Percentiles rank a stretch among this genome's conserved stretches.
These are phyloP conservation scores for Epirrhoe tristata DNA, from an alignment of 2,888 invertebrate genomes.

Conservation along the genomic window DNA sequence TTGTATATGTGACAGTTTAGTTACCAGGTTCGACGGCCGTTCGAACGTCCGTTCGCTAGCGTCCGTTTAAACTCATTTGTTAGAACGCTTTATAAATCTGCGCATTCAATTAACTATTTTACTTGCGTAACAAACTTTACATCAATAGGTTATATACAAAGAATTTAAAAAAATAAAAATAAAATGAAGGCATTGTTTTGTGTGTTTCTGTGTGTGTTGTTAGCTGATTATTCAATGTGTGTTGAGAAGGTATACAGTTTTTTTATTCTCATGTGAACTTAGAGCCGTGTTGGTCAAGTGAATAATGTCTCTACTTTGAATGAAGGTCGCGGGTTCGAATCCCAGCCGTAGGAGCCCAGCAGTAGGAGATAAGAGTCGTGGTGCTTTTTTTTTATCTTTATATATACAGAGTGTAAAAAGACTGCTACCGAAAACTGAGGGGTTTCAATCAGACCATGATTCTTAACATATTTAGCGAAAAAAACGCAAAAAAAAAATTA, in stretches of 20 bases:
- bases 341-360: too few relatives aligned
- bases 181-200: slow-evolving; percentile 14
- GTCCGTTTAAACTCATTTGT: neutral
- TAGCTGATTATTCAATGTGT: slow-evolving; percentile 22
- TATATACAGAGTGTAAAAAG: too few relatives aligned
- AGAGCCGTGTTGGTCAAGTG: too few relatives aligned
- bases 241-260: slow-evolving; percentile 22
- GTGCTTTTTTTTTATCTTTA: too few relatives aligned
- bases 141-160: neutral
- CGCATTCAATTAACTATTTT: neutral
- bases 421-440: too few relatives aligned
- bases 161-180: neutral
- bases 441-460: too few relatives aligned
- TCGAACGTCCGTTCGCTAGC: neutral
- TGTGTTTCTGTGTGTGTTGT: slow-evolving; percentile 5
- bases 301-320: too few relatives aligned
- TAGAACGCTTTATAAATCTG: neutral
- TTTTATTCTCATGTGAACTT: neutral
- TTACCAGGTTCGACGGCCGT: neutral
- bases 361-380: too few relatives aligned
- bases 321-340: too few relatives aligned
- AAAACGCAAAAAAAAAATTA: too few relatives aligned
- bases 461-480: too few relatives aligned
- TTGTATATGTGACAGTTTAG: neutral
- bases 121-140: neutral